Evolutionary conservation across 2,113 vertebrate species (phyloP).

Genomic region (Anhinga anhinga): DNA sequence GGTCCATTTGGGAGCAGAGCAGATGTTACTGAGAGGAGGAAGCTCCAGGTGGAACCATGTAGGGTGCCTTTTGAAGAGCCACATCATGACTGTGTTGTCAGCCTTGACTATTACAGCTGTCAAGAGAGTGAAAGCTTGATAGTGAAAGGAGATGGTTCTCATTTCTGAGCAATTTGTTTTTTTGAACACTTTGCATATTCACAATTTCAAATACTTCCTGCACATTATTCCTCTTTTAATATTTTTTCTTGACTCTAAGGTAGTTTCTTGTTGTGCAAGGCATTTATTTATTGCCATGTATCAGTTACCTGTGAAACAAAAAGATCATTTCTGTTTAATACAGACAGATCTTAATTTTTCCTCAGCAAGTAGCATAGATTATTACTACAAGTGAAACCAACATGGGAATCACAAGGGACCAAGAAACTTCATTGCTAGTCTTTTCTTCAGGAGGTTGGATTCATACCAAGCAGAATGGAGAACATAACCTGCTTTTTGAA

Average conservation of each 20-base stretch:
- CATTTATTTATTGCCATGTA: neutral
- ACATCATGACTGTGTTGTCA: neutral
- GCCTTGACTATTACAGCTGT: neutral
- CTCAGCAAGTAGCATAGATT: neutral
- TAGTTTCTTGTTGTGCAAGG: neutral
- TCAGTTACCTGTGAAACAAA: neutral
- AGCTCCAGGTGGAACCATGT: neutral
- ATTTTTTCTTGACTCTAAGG: neutral
- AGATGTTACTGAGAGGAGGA: neutral
- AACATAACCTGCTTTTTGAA: neutral
- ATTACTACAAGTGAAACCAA: neutral
- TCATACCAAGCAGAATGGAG: neutral
- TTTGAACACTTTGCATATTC: neutral
- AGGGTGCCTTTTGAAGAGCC: neutral
- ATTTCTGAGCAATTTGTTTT: neutral
- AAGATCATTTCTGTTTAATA: neutral
- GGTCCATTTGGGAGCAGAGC: neutral
- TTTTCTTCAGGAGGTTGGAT: neutral
- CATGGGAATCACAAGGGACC: neutral
- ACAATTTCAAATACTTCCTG: neutral
- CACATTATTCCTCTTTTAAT: neutral
- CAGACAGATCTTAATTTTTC: neutral
- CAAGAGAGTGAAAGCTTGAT: neutral
- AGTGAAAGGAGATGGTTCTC: neutral
- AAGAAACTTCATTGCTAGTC: neutral